Conservation (phyloP, 2,888 invertebrate species). For the Timema podura region DNA sequence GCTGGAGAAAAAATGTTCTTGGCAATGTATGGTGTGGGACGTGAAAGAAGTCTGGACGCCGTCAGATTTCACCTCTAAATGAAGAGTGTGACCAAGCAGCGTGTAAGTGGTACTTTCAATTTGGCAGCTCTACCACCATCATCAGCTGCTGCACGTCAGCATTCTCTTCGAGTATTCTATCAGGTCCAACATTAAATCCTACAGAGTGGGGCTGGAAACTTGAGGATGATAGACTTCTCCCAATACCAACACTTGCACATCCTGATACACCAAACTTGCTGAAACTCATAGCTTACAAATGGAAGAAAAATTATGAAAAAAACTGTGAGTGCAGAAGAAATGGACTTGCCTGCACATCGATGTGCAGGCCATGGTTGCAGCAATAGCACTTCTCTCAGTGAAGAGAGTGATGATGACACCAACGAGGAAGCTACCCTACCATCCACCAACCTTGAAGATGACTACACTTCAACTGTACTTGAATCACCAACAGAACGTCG, state of each 20-base stretch:
- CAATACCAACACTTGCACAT: not conserved
- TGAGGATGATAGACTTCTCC: not conserved
- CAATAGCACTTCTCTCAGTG: not conserved
- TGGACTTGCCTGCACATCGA: not conserved
- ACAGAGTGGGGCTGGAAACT: not conserved
- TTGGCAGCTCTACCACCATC: not conserved
- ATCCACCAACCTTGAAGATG: too few species aligned
- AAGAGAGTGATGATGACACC: too few species aligned
- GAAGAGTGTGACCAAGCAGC: constrained; percentile 42
- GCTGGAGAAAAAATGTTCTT: not conserved
- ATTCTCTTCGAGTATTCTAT: not conserved
- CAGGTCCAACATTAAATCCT: not conserved
- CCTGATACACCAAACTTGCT: not conserved
- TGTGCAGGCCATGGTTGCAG: not conserved
- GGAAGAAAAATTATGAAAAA: not conserved
- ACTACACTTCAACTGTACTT: too few species aligned
- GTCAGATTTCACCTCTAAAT: constrained; percentile 47
- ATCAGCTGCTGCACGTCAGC: constrained; percentile 2
- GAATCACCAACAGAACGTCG: too few species aligned
- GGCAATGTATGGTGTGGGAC: constrained; percentile 4
- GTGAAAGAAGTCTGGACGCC: not conserved
- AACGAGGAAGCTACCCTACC: too few species aligned
- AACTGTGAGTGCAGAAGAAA: constrained; percentile 10
- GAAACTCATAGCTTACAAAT: constrained; percentile 4
- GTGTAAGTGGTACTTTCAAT: constrained; percentile 8